A percentile compares a stretch with the other conserved stretches of the same genome.
These are phyloP conservation scores for Paelopatides confundens DNA, from an alignment of 53 echinoderm and acorn worm species.

Conservation along the genomic window DNA sequence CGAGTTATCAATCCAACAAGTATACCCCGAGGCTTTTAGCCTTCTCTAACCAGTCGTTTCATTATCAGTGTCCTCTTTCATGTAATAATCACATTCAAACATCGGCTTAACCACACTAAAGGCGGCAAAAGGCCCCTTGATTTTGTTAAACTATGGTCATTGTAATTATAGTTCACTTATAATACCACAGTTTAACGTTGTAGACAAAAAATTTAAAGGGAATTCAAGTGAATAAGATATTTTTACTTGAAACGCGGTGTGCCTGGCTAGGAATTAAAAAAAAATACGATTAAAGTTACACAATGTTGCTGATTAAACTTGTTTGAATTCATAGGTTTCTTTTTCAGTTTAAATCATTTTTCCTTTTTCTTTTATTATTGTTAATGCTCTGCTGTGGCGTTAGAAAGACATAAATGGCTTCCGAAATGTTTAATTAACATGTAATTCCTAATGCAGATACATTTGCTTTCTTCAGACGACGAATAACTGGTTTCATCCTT, in stretches of 20 bases:
- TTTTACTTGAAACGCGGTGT: background rate
- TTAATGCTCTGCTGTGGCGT: too few relatives aligned
- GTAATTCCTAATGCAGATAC: too few relatives aligned
- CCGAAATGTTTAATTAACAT: too few relatives aligned
- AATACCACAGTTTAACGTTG: background rate
- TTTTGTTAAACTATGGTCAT: constrained; percentile 10
- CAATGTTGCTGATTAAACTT: too few relatives aligned
- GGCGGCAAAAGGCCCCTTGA: constrained; percentile 10
- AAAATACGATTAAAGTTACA: too few relatives aligned
- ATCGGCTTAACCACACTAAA: constrained; percentile 12
- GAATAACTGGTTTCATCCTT: too few relatives aligned
- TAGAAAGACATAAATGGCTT: too few relatives aligned
- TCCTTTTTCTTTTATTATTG: too few relatives aligned
- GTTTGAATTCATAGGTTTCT: too few relatives aligned
- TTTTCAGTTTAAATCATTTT: too few relatives aligned
- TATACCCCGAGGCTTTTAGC: constrained; percentile 18
- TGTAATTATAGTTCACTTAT: constrained; percentile 38
- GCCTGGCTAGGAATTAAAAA: too few relatives aligned
- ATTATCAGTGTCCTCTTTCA: constrained; percentile 38
- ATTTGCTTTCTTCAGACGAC: too few relatives aligned
- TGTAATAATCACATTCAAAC: constrained; percentile 26
- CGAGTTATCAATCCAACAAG: constrained; percentile 22
- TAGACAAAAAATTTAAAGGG: background rate
- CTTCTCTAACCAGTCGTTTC: constrained; percentile 29
- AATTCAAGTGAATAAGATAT: background rate